Conservation (phyloP, 2,113 vertebrate species). For the Scomber scombrus region DNA sequence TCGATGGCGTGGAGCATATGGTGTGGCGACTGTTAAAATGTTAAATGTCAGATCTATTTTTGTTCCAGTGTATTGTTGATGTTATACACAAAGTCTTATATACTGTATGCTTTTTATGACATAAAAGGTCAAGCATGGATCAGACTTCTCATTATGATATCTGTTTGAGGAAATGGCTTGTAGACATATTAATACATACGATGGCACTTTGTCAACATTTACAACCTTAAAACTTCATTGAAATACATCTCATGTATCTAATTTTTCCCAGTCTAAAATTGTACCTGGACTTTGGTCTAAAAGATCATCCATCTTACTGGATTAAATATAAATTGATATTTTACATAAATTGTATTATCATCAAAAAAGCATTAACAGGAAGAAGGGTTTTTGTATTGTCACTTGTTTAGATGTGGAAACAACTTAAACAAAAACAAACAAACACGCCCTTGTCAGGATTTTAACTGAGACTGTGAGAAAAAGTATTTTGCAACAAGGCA, state of each 20-base stretch:
- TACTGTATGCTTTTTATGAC: not conserved
- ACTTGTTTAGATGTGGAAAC: not conserved
- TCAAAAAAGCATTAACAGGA: too few relatives aligned
- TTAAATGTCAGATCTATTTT: constrained; percentile 58
- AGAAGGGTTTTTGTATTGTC: not conserved
- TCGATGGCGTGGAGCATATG: not conserved
- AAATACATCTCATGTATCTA: too few relatives aligned
- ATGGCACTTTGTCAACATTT: not conserved
- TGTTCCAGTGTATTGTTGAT: constrained; percentile 5
- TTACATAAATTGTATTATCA: not conserved
- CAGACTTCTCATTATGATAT: too few relatives aligned
- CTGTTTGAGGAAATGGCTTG: not conserved
- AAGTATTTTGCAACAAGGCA: not conserved
- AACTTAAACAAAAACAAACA: not conserved
- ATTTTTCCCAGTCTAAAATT: not conserved
- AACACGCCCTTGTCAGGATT: not conserved
- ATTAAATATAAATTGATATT: not conserved
- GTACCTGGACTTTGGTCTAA: not conserved
- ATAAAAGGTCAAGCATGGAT: not conserved
- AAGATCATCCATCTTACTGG: not conserved
- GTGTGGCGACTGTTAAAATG: constrained; percentile 19
- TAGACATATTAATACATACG: not conserved
- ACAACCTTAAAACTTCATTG: not conserved
- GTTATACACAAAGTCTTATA: constrained; percentile 8
- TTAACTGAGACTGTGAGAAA: not conserved